phyloP scores from a whole-genome alignment of 2,797 vertebrate genomes.

The Diplodus sargus region DNA sequence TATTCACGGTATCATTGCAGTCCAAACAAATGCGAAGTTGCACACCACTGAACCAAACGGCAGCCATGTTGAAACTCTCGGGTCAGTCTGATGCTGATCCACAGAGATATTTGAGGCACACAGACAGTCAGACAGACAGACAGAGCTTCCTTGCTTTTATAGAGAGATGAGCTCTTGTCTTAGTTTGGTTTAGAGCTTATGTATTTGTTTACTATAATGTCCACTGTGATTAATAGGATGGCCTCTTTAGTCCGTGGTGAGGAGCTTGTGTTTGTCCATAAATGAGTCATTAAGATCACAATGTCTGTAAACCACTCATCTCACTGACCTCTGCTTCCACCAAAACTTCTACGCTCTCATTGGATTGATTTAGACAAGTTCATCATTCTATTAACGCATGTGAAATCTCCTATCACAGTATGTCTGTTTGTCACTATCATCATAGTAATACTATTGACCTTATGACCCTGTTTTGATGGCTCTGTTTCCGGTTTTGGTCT shows the following conservation, averaged over 20 bases:
- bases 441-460: too few relatives aligned
- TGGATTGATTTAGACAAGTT: background rate
- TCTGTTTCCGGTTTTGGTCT: too few relatives aligned
- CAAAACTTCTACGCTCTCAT: background rate
- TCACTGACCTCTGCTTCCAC: slow-evolving; percentile 12
- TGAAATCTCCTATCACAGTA: background rate
- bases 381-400: background rate
- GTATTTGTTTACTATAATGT: slow-evolving; percentile 46
- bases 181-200: slow-evolving; percentile 21
- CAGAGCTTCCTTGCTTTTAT: too few relatives aligned
- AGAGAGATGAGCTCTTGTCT: slow-evolving; percentile 54
- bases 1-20: too few relatives aligned
- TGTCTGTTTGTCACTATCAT: background rate
- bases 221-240: slow-evolving; percentile 36
- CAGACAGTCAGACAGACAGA: too few relatives aligned
- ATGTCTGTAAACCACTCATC: slow-evolving; percentile 25
- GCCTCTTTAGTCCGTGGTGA: slow-evolving; percentile 14
- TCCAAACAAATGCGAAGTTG: too few relatives aligned
- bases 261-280: slow-evolving; percentile 25
- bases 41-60: too few relatives aligned
- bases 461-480: too few relatives aligned
- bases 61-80: too few relatives aligned
- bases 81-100: too few relatives aligned
- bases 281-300: slow-evolving; percentile 34
- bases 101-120: too few relatives aligned